A percentile compares a stretch with the other conserved stretches of the same genome.
These are phyloP conservation scores for Holacanthus passer DNA, from an alignment of 2,113 vertebrate genomes.

Conservation along the genomic window DNA sequence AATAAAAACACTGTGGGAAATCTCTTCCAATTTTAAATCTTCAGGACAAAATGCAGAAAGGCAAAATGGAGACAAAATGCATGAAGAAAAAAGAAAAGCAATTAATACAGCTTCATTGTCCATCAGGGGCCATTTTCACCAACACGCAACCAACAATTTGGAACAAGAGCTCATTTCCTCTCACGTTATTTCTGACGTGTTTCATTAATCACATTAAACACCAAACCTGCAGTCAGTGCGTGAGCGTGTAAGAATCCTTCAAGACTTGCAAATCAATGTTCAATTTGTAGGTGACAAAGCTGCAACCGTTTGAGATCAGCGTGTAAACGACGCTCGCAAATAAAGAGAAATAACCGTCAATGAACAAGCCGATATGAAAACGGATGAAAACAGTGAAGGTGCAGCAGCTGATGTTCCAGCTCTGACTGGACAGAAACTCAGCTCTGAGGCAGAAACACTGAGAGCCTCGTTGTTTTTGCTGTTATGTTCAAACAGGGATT, in stretches of 20 bases:
- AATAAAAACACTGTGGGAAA: too few species aligned
- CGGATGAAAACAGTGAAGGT: not conserved
- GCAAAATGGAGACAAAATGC: too few species aligned
- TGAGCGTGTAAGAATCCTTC: not conserved
- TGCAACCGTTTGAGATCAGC: not conserved
- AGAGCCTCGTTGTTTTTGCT: conserved; percentile 33
- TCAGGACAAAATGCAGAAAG: too few species aligned
- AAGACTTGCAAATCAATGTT: not conserved
- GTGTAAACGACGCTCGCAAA: too few species aligned
- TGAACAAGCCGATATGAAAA: not conserved
- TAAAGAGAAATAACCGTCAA: too few species aligned
- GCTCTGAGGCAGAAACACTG: conserved; percentile 1
- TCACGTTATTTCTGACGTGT: too few species aligned
- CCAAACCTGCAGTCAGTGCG: not conserved
- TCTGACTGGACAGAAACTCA: not conserved
- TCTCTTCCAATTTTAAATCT: too few species aligned
- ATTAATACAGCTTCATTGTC: too few species aligned
- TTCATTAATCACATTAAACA: not conserved
- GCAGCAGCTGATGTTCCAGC: not conserved
- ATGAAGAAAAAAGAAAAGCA: too few species aligned
- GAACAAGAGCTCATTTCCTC: too few species aligned
- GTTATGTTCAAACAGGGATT: conserved; percentile 52
- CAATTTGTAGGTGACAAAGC: not conserved
- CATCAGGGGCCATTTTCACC: too few species aligned
- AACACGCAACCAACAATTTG: too few species aligned